These are phyloP conservation scores for Dermolepida albohirtum DNA, from an alignment of 2,888 invertebrate genomes.

Conservation along the genomic window DNA sequence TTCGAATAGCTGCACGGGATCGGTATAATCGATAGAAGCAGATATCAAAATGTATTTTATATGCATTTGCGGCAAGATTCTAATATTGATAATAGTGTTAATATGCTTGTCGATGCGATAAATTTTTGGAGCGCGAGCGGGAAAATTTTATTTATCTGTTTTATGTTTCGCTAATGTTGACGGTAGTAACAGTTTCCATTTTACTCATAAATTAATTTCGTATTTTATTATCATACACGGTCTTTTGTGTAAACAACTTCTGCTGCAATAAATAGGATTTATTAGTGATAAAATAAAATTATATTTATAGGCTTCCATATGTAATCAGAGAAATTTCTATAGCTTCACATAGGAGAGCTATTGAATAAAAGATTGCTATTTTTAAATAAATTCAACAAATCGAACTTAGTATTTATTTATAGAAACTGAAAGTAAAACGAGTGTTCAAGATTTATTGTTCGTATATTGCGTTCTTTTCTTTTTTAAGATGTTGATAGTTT, in stretches of 20 bases:
- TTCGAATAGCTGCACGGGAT: constrained; percentile 61
- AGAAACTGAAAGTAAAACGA: too few relatives aligned
- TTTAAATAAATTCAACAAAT: too few relatives aligned
- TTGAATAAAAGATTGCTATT: too few relatives aligned
- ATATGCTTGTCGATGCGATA: constrained; percentile 37
- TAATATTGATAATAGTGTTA: constrained; percentile 57
- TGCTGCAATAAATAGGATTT: constrained; percentile 19
- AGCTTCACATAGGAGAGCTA: too few relatives aligned
- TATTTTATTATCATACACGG: not conserved
- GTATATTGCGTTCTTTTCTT: too few relatives aligned
- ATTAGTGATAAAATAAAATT: constrained; percentile 4
- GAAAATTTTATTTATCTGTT: constrained; percentile 39
- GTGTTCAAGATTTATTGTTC: too few relatives aligned
- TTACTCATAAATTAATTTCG: constrained; percentile 22
- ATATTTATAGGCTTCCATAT: too few relatives aligned
- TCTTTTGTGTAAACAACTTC: constrained; percentile 13
- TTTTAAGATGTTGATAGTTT: too few relatives aligned
- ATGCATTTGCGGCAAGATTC: constrained; percentile 60
- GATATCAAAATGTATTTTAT: constrained; percentile 63
- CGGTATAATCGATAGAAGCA: constrained; percentile 62
- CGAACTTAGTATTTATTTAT: too few relatives aligned
- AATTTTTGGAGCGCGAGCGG: constrained; percentile 32
- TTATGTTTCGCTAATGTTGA: constrained; percentile 24
- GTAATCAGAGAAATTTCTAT: too few relatives aligned
- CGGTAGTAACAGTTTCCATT: constrained; percentile 15